Evolutionary conservation across 2,797 vertebrate genomes (phyloP).

Genomic region (Antennarius maculatus): DNA sequence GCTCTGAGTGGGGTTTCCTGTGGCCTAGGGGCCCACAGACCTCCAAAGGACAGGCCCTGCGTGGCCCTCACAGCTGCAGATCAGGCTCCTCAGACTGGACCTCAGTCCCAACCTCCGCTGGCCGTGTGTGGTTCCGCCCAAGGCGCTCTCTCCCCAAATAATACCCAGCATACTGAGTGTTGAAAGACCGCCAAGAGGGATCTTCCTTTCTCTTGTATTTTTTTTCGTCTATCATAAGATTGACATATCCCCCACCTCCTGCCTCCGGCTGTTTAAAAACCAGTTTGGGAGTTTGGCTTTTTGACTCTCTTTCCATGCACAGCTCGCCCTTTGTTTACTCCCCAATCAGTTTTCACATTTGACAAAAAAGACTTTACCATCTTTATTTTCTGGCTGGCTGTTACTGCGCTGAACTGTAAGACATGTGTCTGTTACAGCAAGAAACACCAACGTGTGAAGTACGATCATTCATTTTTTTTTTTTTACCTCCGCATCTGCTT

Average conservation of each 20-base stretch:
- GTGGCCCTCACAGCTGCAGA: conserved; percentile 70
- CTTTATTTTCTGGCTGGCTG: conserved; percentile 65
- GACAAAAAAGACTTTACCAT: conserved; percentile 72
- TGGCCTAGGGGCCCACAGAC: conserved; percentile 75
- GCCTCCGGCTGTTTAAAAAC: conserved; percentile 68
- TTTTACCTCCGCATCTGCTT: conserved; percentile 11
- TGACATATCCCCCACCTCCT: conserved; percentile 71
- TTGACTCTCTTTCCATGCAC: conserved; percentile 69
- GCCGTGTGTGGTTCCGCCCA: conserved; percentile 79
- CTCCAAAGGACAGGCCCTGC: conserved; percentile 75
- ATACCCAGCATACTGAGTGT: conserved; percentile 58
- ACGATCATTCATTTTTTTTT: conserved; percentile 18
- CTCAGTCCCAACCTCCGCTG: conserved; percentile 60
- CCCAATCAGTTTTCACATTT: conserved; percentile 70
- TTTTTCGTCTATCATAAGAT: conserved; percentile 65
- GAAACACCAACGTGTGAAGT: conserved; percentile 36
- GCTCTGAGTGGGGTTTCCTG: conserved; percentile 75
- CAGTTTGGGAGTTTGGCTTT: conserved; percentile 66
- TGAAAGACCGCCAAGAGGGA: conserved; percentile 71
- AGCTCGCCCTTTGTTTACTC: conserved; percentile 62
- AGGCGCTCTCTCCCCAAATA: conserved; percentile 72
- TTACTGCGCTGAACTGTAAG: conserved; percentile 55
- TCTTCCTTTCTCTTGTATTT: conserved; percentile 63
- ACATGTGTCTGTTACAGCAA: conserved; percentile 56
- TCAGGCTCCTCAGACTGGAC: conserved; percentile 62